These are phyloP conservation scores for Limnodromus scolopaceus DNA, from an alignment of 2,797 vertebrate species.

Conservation along the genomic window DNA sequence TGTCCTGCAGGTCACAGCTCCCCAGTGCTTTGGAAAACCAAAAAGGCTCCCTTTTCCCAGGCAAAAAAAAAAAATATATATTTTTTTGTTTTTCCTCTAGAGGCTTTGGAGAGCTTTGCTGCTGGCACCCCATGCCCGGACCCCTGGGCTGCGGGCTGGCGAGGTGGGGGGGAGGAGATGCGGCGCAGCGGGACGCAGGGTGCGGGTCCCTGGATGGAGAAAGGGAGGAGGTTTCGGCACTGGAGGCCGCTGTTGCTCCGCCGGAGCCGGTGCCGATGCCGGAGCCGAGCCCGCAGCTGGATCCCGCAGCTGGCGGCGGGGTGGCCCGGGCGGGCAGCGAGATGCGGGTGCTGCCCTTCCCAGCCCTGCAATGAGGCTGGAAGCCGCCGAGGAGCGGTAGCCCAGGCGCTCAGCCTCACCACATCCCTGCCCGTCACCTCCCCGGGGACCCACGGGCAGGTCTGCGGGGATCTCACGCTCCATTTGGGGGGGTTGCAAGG, in stretches of 20 bases:
- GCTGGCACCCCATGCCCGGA: no score
- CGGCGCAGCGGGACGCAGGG: not conserved
- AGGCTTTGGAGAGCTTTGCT: not conserved
- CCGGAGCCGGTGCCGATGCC: not conserved
- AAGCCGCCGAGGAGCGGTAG: not conserved
- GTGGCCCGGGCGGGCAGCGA: not conserved
- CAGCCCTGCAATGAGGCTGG: not conserved
- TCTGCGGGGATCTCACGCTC: not conserved
- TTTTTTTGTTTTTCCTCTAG: no score
- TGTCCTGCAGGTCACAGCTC: not conserved
- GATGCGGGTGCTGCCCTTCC: not conserved
- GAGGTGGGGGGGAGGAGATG: not conserved
- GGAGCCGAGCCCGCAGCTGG: not conserved
- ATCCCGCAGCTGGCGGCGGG: not conserved
- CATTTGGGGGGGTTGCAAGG: not conserved
- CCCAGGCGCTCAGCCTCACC: not conserved
- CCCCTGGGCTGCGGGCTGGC: not conserved
- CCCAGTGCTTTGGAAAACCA: not conserved
- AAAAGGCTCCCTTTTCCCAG: not conserved
- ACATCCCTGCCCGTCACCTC: accelerated
- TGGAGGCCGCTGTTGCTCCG: conserved; percentile 70
- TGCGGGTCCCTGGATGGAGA: not conserved
- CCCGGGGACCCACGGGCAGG: not conserved
- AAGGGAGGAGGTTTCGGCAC: conserved; percentile 17
- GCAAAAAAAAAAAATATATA: not conserved